Base-by-base conservation (phyloP, 2,888 invertebrate genomes). In the Stenotaenia linearis region DNA sequence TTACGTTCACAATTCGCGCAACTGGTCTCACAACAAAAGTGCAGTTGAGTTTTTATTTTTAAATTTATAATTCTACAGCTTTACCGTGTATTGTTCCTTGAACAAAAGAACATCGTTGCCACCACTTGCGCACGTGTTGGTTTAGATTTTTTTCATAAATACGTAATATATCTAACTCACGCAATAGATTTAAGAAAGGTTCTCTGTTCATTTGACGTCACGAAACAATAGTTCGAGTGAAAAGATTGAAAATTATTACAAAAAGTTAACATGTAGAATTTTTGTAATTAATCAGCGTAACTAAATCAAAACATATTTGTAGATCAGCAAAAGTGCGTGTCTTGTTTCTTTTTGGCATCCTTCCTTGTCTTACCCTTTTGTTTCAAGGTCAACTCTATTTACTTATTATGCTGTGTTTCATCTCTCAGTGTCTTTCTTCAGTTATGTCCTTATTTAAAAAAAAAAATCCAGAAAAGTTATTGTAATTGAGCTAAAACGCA, bases 331-430 rank as follows among this genome's bases (percentile, higher is more conserved):
- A 45, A 4, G 45, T 9, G 23, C 61, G 61, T 25, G 28, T 61
- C 25, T 61, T 28, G 6, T 25, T 61, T 61, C 61, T 61, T 23
- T 21, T 61, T 61, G 61, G 61, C 61, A 61, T 45, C 61, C 23
- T 23, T 61, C 61, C 61, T 61, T 15, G 1, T 1, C 61, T n/a
- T 45, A 45, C 23, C 61, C 61, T 61, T 25, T 61, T 61, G 61
- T 28, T 25, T 28, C 61, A 61, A 61, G 61, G 61, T 61, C 61
- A 61, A 61, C 23, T 61, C 61, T 61, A 61, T 61, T 61, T 61
- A 61, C 61, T 61, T 10, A 5, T 45, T 45, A 45, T 6, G 6
- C 18, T 15, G 5, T 45, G 5, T 15, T 45, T 40, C 40, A n/a
- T 18, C n/a, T 18, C 18, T 12, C 45, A n/a, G 45, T 45, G 45